Evolutionary conservation across 2,888 invertebrate genomes (phyloP).

Genomic region (Eristalinus sepulchralis): DNA sequence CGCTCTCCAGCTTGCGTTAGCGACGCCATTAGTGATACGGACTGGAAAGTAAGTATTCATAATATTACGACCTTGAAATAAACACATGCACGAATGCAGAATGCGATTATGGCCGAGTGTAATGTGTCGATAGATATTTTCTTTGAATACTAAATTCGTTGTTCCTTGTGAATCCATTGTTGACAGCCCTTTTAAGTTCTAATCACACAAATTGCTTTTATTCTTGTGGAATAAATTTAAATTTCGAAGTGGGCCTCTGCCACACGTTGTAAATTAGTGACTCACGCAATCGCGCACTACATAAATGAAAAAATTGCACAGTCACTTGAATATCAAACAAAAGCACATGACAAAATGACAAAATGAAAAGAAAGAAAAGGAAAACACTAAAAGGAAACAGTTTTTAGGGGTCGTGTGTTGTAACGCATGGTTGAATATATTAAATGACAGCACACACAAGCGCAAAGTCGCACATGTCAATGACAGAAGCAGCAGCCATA

Average conservation of each 20-base stretch:
- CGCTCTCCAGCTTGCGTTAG: neutral
- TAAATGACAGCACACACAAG: conserved; percentile 39
- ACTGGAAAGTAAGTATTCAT: neutral
- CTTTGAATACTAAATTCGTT: neutral
- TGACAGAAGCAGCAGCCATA: conserved; percentile 37
- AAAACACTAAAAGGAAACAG: conserved; percentile 5
- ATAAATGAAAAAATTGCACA: conserved; percentile 16
- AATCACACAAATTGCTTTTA: neutral
- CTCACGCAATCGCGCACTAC: conserved; percentile 53
- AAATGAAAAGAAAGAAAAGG: neutral
- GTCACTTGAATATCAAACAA: conserved; percentile 24
- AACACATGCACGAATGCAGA: neutral
- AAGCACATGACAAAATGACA: conserved; percentile 14
- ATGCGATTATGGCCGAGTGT: neutral
- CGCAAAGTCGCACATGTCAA: conserved; percentile 57
- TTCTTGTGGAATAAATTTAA: neutral
- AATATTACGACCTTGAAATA: neutral
- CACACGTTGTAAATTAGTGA: conserved; percentile 23
- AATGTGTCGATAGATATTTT: neutral
- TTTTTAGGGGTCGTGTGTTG: conserved; percentile 47
- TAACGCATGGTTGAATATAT: conserved; percentile 66
- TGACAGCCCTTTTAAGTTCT: neutral
- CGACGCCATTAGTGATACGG: neutral
- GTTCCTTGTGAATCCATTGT: neutral
- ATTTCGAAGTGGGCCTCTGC: neutral